Evolutionary conservation across 2,888 invertebrate genomes (phyloP), one percentile per base, ranked within the genome.

Genomic region (Eupelmus urozonus): DNA sequence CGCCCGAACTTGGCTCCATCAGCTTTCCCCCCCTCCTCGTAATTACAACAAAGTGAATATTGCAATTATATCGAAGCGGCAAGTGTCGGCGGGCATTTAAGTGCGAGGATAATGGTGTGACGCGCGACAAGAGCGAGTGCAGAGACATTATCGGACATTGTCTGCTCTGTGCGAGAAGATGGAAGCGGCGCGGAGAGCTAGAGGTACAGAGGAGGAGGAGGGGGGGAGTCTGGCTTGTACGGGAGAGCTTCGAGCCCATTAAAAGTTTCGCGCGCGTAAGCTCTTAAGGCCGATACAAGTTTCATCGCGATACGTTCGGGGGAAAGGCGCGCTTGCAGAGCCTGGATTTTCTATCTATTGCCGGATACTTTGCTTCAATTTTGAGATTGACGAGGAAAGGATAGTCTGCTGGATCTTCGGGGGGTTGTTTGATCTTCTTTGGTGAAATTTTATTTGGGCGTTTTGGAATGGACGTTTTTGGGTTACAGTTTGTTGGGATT

Each of bases 201-300:
- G 2, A 7, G 13, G 45, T 34, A 34, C 9, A 34, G 5, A 59
- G 11, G 40, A 11, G 4, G 20, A 11, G 11, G 11, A 40, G 34
- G 5, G 2, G 34, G 57, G 27, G 49, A 49, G 34, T 9, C 49
- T 25, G 66, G 42, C 20, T n/a, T 42, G 16, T 11, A n/a, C 40
- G 55, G 11, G 20, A 16, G 27, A 55, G 65, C 62, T 53, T 51
- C 40, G 49, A 76, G 76, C 69, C 70, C 75, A 79, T 79, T 79
- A 76, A 76, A 79, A 79, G 79, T 79, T 79, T 70, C 55, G 60
- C 55, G 66, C 27, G 42, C 45, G 18, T 59, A 71, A 71, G 71
- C 71, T 76, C 66, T 75, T 66, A 79, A 79, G 60, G 60, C 53
- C 62, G 59, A 65, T 79, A 76, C 60, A 55, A 76, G 71, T 76